These are phyloP conservation scores for Cydia pomonella DNA, from an alignment of 1,140 invertebrate species.

Conservation along the genomic window DNA sequence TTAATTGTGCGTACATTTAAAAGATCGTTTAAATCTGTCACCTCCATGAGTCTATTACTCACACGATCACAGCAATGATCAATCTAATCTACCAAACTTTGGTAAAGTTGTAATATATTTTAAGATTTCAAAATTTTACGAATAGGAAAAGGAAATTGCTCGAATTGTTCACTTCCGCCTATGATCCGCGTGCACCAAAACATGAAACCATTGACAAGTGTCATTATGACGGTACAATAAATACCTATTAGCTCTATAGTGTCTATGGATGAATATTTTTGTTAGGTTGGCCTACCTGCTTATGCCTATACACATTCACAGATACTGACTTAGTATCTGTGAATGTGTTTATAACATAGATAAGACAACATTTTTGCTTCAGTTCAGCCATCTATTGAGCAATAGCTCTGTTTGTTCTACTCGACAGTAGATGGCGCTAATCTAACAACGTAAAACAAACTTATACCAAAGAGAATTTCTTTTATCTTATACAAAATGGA, in stretches of 20 bases:
- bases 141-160: slow-evolving; percentile 44
- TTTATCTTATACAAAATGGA: too few species aligned
- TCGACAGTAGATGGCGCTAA: slow-evolving; percentile 1
- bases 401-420: not conserved
- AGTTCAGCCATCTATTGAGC: not conserved
- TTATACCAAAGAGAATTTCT: too few species aligned
- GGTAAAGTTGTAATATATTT: slow-evolving; percentile 21
- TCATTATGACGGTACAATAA: not conserved
- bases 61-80: not conserved
- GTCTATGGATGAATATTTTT: slow-evolving; percentile 15
- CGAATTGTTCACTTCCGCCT: slow-evolving; percentile 40
- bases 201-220: slow-evolving; percentile 42
- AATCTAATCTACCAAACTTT: not conserved
- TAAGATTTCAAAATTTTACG: slow-evolving; percentile 15
- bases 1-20: slow-evolving; percentile 68
- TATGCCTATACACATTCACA: not conserved
- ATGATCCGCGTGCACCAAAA: slow-evolving; percentile 71
- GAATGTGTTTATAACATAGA: not conserved
- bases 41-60: slow-evolving; percentile 55
- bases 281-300: not conserved
- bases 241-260: not conserved
- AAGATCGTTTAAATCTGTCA: slow-evolving; percentile 66
- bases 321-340: too few species aligned
- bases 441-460: too few species aligned
- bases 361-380: not conserved